Percentiles rank a stretch among this genome's conserved stretches.
phyloP scores from a whole-genome alignment of 2,888 invertebrate genomes.

The Aphrophora alni region DNA sequence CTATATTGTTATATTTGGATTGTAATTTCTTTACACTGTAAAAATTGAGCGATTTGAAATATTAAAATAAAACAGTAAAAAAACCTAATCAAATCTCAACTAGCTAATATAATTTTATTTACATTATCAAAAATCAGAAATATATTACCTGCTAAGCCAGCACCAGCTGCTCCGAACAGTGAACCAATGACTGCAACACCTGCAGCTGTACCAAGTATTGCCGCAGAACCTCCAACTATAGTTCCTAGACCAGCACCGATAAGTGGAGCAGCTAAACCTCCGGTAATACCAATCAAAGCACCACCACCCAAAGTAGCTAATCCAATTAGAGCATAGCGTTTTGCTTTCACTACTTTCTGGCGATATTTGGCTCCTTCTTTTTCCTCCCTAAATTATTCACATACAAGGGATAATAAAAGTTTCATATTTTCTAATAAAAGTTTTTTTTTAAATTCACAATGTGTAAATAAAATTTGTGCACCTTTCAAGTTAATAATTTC shows the following conservation, averaged over 20 bases:
- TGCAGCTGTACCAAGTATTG: slow-evolving; percentile 61
- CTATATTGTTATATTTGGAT: too few species aligned
- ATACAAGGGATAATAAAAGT: too few species aligned
- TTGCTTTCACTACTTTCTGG: slow-evolving; percentile 62
- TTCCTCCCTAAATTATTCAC: slow-evolving; percentile 59
- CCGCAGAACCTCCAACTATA: slow-evolving; percentile 58
- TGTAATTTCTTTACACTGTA: too few species aligned
- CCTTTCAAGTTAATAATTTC: too few species aligned
- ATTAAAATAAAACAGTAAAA: too few species aligned
- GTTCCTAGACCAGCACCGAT: slow-evolving; percentile 63
- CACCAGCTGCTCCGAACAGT: slow-evolving; percentile 71
- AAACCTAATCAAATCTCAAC: too few species aligned
- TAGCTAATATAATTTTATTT: too few species aligned
- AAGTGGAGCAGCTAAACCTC: slow-evolving; percentile 71
- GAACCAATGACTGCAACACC: slow-evolving; percentile 66
- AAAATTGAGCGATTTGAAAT: too few species aligned
- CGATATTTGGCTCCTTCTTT: slow-evolving; percentile 59
- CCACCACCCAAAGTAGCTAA: slow-evolving; percentile 69
- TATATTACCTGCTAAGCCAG: slow-evolving; percentile 64
- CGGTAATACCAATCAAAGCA: slow-evolving; percentile 68
- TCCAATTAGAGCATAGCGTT: slow-evolving; percentile 68
- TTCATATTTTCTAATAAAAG: slow-evolving; percentile 6
- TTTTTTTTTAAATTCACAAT: too few species aligned
- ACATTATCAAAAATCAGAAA: background rate
- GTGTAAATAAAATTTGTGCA: too few species aligned